Evolutionary conservation across 2,888 invertebrate species (phyloP), one percentile per base, ranked within the genome.

Genomic region (Netelia virgata): DNA sequence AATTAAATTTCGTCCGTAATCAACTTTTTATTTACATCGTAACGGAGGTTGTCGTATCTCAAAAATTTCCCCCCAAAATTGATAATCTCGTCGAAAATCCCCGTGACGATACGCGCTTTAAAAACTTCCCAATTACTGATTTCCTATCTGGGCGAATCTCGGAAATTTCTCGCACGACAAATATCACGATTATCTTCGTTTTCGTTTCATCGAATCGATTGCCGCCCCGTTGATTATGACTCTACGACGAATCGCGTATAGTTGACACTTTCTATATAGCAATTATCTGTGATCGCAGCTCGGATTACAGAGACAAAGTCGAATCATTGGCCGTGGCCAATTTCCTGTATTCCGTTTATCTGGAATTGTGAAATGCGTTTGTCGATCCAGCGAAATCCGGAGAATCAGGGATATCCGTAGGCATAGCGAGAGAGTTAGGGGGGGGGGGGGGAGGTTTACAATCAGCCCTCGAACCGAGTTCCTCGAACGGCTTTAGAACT

Each of bases 401-500:
- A 55, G 55, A 55, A 18, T 8, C n/a, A 55, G 18, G n/a, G 55
- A 18, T 16, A 55, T 36, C 36, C 36, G 55, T n/a, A 18, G n/a
- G 36, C 1, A 41, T 14, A 36, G 50, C 53, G 78, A 78, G 16
- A 64, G 18, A 41, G 18, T 20, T 47, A 14, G 14, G 57, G 55
- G 14, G 41, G 3, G 28, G 28, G 28, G 1, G 2, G 2, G 3
- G n/a, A n/a, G n/a, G n/a, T 57, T 68, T 43, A 59, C 8, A 73
- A 68, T 61, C 47, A 66, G 59, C 55, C 72, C 23, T 73, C 64
- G 50, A 80, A 16, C 43, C 57, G 16, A 57, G 59, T 80, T 73
- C 80, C 73, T n/a, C 43, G 80, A 80, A 80, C 41, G 66, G 50
- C 80, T 74, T 74, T 80, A 41, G 73, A 80, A 36, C 80, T 74